A percentile compares a stretch with the other conserved stretches of the same genome.
These are phyloP conservation scores for Tachystola acroxantha DNA, from an alignment of 2,888 invertebrate species.

Conservation along the genomic window DNA sequence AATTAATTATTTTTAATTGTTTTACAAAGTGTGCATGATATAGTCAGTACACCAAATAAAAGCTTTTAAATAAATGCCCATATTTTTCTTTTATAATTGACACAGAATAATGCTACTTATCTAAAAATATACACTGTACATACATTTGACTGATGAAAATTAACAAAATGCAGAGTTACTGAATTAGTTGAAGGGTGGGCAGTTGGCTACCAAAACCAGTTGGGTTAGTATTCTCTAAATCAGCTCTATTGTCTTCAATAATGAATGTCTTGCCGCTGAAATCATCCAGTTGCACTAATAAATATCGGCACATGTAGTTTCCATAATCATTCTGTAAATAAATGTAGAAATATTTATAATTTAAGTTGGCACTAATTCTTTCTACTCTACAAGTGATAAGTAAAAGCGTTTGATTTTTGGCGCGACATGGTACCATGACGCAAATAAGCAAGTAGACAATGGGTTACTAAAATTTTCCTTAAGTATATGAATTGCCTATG, in stretches of 20 bases:
- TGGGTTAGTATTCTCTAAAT: slow-evolving; percentile 39
- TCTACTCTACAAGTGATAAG: too few relatives aligned
- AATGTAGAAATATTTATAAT: too few relatives aligned
- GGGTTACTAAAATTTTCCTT: too few relatives aligned
- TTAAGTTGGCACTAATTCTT: too few relatives aligned
- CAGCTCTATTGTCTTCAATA: slow-evolving; percentile 85
- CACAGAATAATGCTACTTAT: slow-evolving; percentile 29
- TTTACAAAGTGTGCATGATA: too few relatives aligned
- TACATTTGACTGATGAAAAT: slow-evolving; percentile 1
- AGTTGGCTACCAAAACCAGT: slow-evolving; percentile 32
- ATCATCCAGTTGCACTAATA: slow-evolving; percentile 90
- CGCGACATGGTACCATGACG: too few relatives aligned
- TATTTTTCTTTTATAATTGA: slow-evolving; percentile 24
- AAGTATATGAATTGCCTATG: too few relatives aligned
- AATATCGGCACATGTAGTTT: slow-evolving; percentile 88
- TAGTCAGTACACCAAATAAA: too few relatives aligned
- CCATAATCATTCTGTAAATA: slow-evolving; percentile 84
- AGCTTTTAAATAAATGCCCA: too few relatives aligned
- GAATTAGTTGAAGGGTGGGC: slow-evolving; percentile 46
- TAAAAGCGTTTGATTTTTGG: too few relatives aligned
- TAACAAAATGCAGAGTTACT: slow-evolving; percentile 25
- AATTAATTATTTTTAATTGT: too few relatives aligned
- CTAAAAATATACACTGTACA: slow-evolving; percentile 20
- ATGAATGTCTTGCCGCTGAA: slow-evolving; percentile 86
- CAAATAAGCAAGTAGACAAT: too few relatives aligned